Evolutionary conservation across 2,797 vertebrate species (phyloP).

Genomic region (Pangasius mekongensis): DNA sequence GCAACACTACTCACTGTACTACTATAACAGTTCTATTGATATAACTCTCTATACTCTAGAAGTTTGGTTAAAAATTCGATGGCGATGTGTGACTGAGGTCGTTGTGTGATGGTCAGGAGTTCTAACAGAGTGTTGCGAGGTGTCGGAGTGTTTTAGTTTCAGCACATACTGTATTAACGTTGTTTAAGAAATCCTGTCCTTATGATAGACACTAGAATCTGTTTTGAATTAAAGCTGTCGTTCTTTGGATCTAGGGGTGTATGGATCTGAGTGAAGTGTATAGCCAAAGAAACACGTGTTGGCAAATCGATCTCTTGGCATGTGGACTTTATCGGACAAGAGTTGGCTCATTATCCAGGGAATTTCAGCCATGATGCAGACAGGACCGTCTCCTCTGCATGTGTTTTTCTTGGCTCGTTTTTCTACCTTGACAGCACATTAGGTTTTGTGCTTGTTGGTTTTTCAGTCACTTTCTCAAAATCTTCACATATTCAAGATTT

Average conservation of each 20-base stretch:
- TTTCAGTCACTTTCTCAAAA: conserved; percentile 27
- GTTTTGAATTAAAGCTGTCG: conserved; percentile 23
- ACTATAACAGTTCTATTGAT: background rate
- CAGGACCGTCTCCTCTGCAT: background rate
- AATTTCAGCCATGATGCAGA: conserved; percentile 23
- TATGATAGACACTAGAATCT: conserved; percentile 20
- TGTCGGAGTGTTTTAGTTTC: conserved; percentile 9
- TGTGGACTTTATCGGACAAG: conserved; percentile 17
- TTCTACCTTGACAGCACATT: conserved; percentile 16
- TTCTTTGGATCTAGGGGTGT: conserved; percentile 3
- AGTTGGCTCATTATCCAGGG: conserved; percentile 22
- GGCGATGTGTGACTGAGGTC: conserved; percentile 3
- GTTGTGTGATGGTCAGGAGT: background rate
- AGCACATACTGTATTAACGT: conserved; percentile 6
- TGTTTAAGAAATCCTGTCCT: conserved; percentile 23
- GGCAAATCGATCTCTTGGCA: conserved; percentile 36
- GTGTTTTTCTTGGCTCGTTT: conserved; percentile 31
- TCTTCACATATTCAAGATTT: conserved; percentile 20
- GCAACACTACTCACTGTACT: background rate
- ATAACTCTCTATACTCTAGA: background rate
- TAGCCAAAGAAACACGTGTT: conserved; percentile 32
- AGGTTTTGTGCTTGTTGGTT: conserved; percentile 24
- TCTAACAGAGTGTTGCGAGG: background rate
- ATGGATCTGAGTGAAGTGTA: conserved; percentile 21
- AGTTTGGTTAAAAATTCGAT: background rate